phyloP scores from a whole-genome alignment of 2,888 invertebrate species.

The Trichogramma dendrolimi region DNA sequence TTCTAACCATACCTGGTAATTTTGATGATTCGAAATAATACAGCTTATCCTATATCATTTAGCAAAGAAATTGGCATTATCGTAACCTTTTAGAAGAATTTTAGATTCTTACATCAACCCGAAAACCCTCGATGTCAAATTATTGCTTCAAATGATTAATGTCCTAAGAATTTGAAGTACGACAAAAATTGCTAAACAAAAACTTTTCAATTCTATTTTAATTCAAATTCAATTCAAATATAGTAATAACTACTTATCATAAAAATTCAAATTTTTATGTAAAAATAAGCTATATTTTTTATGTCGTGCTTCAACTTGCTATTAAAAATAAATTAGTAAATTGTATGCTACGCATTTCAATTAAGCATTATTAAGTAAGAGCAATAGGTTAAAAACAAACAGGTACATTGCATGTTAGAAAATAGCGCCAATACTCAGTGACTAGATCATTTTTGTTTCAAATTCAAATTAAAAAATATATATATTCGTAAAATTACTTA shows the following conservation, averaged over 20 bases:
- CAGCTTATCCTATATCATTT: constrained; percentile 23
- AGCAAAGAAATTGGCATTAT: neutral
- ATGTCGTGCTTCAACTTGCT: constrained; percentile 26
- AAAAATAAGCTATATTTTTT: neutral
- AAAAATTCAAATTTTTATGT: no score
- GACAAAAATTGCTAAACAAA: constrained; percentile 14
- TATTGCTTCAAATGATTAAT: constrained; percentile 3
- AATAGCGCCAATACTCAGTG: neutral
- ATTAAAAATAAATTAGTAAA: no score
- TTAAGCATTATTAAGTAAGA: no score
- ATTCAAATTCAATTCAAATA: neutral
- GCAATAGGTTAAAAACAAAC: neutral
- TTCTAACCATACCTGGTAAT: constrained; percentile 64
- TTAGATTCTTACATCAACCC: no score
- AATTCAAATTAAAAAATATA: neutral
- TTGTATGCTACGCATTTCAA: no score
- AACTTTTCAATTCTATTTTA: neutral
- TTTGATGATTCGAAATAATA: constrained; percentile 25
- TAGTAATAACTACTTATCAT: no score
- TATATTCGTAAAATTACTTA: neutral
- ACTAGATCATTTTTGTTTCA: neutral
- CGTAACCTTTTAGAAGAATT: no score
- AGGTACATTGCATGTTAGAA: neutral
- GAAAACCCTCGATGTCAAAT: constrained; percentile 13
- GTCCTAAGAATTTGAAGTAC: constrained; percentile 18